Conservation (phyloP, 2,113 vertebrate genomes). For the Symphodus melops region DNA sequence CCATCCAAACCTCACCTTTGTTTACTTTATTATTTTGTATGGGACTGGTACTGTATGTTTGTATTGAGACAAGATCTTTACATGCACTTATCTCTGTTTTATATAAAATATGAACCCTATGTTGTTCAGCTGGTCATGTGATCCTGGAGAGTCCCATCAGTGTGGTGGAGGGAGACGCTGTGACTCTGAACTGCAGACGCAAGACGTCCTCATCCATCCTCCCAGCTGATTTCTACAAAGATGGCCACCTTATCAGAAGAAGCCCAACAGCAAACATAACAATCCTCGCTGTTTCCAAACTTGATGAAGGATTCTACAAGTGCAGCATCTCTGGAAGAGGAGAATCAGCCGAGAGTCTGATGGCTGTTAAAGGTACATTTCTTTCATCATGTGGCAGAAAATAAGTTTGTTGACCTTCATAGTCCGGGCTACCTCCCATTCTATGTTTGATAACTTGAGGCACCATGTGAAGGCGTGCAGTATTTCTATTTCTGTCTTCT, state of each 20-base stretch:
- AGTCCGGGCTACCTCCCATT: too few species aligned
- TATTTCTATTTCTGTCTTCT: too few species aligned
- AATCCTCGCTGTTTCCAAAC: neutral
- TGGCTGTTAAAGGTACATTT: constrained; percentile 48
- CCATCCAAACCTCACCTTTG: too few species aligned
- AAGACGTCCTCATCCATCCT: rapidly evolving
- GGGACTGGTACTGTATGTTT: too few species aligned
- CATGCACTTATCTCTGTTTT: neutral
- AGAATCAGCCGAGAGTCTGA: neutral
- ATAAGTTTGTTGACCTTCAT: too few species aligned
- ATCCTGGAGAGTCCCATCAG: constrained; percentile 28
- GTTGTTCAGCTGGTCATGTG: neutral
- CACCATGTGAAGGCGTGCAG: too few species aligned
- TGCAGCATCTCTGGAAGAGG: neutral
- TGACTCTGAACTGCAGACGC: constrained; percentile 20
- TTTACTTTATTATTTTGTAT: too few species aligned
- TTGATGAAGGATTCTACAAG: constrained; percentile 27
- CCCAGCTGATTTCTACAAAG: neutral
- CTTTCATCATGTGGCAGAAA: too few species aligned
- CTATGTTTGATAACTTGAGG: too few species aligned
- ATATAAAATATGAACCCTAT: neutral
- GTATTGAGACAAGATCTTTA: neutral
- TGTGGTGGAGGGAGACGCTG: constrained; percentile 1
- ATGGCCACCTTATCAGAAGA: rapidly evolving
- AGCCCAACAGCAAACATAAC: neutral